Percentiles rank a stretch among this genome's conserved stretches.
Evolutionary conservation across 1,140 invertebrate species (phyloP).

Genomic region (Formica selysi): DNA sequence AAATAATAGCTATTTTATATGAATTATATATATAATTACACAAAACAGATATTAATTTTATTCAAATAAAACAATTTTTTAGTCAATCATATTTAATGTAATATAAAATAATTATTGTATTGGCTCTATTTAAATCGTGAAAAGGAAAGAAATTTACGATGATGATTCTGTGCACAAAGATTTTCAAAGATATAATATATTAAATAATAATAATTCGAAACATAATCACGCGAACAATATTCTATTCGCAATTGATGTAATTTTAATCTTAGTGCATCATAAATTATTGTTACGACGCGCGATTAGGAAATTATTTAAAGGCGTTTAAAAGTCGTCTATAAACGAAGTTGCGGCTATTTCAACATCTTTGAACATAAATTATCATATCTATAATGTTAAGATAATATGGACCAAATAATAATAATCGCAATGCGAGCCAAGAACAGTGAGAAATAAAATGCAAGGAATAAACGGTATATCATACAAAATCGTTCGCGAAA

Average conservation of each 20-base stretch:
- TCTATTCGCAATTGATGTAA: not conserved
- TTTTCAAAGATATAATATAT: not conserved
- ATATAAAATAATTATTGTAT: too few species aligned
- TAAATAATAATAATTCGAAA: not conserved
- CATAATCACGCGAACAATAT: too few species aligned
- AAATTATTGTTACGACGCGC: constrained; percentile 8
- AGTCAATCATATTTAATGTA: too few species aligned
- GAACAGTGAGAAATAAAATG: not conserved
- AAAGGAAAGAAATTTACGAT: not conserved
- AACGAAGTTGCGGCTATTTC: not conserved
- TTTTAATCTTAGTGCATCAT: not conserved
- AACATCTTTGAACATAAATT: not conserved
- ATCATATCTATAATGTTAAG: not conserved
- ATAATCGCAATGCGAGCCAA: not conserved
- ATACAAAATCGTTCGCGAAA: not conserved
- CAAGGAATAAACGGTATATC: not conserved
- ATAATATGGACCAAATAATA: not conserved
- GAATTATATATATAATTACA: too few species aligned
- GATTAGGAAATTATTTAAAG: not conserved
- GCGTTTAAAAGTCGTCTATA: not conserved
- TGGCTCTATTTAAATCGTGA: not conserved
- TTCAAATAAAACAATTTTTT: too few species aligned
- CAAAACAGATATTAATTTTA: too few species aligned
- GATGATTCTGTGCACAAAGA: not conserved
- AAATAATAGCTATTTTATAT: too few species aligned